A percentile compares a stretch with the other conserved stretches of the same genome.
phyloP scores from a whole-genome alignment of 1,140 invertebrate species.

The Trigoniulus corallinus region DNA sequence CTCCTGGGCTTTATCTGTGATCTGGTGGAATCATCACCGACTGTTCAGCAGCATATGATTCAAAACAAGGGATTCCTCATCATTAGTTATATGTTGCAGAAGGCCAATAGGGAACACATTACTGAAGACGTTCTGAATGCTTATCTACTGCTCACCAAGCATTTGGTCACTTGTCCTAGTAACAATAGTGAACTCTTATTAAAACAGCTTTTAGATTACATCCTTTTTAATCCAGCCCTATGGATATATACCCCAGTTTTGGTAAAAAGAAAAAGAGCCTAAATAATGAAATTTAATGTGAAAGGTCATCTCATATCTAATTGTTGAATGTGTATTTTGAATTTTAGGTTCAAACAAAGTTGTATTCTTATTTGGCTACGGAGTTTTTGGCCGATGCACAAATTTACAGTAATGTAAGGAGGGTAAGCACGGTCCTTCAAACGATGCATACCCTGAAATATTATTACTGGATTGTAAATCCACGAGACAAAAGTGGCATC shows the following conservation, averaged over 20 bases:
- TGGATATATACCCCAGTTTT: conserved; percentile 95
- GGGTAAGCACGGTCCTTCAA: conserved; percentile 92
- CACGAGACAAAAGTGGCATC: conserved; percentile 82
- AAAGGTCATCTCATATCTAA: not conserved
- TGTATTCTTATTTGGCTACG: conserved; percentile 94
- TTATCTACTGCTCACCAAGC: conserved; percentile 88
- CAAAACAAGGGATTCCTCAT: conserved; percentile 95
- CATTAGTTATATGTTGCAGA: conserved; percentile 90
- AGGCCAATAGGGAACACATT: conserved; percentile 81
- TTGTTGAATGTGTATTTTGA: not conserved
- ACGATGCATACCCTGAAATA: conserved; percentile 97
- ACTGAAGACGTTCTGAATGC: conserved; percentile 82
- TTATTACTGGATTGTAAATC: conserved; percentile 98
- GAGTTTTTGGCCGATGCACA: conserved; percentile 95
- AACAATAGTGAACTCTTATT: conserved; percentile 83
- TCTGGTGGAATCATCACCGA: conserved; percentile 86
- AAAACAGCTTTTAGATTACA: conserved; percentile 96
- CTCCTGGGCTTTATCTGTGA: conserved; percentile 94
- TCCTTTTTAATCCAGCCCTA: conserved; percentile 94
- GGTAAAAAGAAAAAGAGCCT: conserved; percentile 31
- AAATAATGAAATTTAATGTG: not conserved
- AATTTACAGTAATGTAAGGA: conserved; percentile 90
- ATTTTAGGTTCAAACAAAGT: conserved; percentile 56
- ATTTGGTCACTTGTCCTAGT: conserved; percentile 82
- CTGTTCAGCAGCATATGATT: conserved; percentile 97